Percentiles rank a stretch among this genome's conserved stretches.
phyloP scores from a whole-genome alignment of 2,888 invertebrate genomes.

The Chymomyza fuscimana region DNA sequence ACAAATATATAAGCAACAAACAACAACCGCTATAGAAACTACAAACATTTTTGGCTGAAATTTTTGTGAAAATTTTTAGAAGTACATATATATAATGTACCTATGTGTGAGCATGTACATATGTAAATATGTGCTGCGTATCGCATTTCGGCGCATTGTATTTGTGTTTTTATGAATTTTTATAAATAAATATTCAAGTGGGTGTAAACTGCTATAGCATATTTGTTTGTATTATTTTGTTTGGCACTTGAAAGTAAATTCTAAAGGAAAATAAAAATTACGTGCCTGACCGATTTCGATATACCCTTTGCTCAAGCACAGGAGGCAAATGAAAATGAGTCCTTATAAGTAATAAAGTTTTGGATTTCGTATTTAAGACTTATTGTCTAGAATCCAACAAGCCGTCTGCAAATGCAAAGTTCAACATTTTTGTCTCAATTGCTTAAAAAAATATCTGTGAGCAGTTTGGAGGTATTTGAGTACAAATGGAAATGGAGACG shows the following conservation, averaged over 20 bases:
- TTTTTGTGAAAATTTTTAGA: constrained; percentile 38
- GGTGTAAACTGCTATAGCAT: background rate
- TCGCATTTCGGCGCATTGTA: constrained; percentile 10
- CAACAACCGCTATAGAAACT: constrained; percentile 8
- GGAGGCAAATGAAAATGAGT: too few species aligned
- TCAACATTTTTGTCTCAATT: too few species aligned
- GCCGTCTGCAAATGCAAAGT: too few species aligned
- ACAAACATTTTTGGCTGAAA: constrained; percentile 53
- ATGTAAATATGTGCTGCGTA: constrained; percentile 5
- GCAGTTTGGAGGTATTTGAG: too few species aligned
- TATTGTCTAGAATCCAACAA: too few species aligned
- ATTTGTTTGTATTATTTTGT: background rate
- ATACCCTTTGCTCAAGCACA: too few species aligned
- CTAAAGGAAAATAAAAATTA: background rate
- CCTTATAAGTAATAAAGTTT: too few species aligned
- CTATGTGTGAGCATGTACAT: background rate
- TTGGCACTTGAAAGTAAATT: background rate
- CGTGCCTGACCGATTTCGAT: too few species aligned
- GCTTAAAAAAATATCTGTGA: too few species aligned
- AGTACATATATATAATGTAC: constrained; percentile 9
- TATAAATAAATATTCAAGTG: constrained; percentile 7
- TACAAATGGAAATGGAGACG: too few species aligned
- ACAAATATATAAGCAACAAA: constrained; percentile 27
- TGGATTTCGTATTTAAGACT: too few species aligned
- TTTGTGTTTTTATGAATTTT: background rate